Evolutionary conservation across 2,113 vertebrate genomes (phyloP), one percentile per base, ranked within the genome.

Genomic region (Enhydra lutris): DNA sequence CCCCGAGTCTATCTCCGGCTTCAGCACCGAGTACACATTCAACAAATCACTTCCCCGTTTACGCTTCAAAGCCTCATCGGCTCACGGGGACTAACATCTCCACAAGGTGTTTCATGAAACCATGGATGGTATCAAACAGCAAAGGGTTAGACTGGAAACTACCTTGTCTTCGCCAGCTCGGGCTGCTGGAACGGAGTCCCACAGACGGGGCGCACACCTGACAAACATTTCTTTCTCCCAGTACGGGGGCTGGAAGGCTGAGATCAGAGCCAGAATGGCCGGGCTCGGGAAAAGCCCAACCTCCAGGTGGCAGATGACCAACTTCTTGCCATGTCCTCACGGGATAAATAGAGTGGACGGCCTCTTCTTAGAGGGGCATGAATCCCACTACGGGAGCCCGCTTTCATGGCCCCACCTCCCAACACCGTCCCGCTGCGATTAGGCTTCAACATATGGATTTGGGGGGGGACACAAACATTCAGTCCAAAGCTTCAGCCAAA

Each of bases 241-340:
- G 36, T 55, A 26, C 6, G 18, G 45, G 52, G 45, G 26, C 45
- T n/a, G 9, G 57, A 85, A 39, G 57, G 4, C 26, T 39, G 45
- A 73, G 5, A 0, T 39, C 42, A 7, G 3, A 23, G 8, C 34
- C 42, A 31, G n/a, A 13, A 73, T 0, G 34, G n/a, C 1, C 0
- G 1, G 18, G 59, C 18, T 12, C 59, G n/a, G 59, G 3, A 6
- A 34, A 18, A 50, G 26, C 13, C 42, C 5, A 50, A 1, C 42
- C 6, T 1, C 24, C 3, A 1, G n/a, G 34, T 3, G 2, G 5
- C 42, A 23, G 26, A 14, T 6, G 9, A 42, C 87, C 57, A 57
- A 12, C 71, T 61, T 45, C 39, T 26, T n/a, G 24, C 57, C 29
- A 36, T 3, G 61, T 1, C 31, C 31, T 45, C 61, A 15, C 0